phyloP scores from a whole-genome alignment of 2,797 vertebrate genomes.

The Sciurus carolinensis region DNA sequence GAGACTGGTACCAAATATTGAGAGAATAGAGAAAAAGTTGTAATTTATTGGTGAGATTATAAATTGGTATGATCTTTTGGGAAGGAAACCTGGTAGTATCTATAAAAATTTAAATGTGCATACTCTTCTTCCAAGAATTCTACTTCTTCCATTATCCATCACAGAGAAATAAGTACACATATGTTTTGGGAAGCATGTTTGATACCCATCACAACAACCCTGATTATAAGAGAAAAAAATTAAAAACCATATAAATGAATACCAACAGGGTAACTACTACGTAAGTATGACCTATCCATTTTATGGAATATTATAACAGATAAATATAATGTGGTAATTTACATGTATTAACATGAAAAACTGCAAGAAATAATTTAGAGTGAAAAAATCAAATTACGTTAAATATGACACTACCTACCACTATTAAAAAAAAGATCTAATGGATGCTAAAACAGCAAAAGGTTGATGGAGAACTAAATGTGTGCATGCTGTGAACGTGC shows the following conservation, averaged over 20 bases:
- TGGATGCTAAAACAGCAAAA: background rate
- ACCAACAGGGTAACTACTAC: background rate
- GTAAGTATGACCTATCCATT: background rate
- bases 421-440: background rate
- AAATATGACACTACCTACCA: background rate
- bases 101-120: constrained; percentile 54
- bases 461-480: background rate
- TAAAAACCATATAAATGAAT: constrained; percentile 20
- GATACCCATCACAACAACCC: background rate
- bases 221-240: constrained; percentile 28
- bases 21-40: background rate
- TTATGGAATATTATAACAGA: background rate
- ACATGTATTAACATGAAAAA: constrained; percentile 11
- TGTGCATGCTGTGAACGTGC: background rate
- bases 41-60: constrained; percentile 28
- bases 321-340: background rate
- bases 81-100: background rate
- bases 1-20: background rate
- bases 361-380: background rate
- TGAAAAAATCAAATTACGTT: background rate
- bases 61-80: constrained; percentile 3
- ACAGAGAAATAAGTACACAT: background rate
- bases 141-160: background rate
- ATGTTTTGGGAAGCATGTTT: background rate
- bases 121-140: constrained; percentile 15